Evolutionary conservation across 2,113 vertebrate species (phyloP).

Genomic region (Oriolus oriolus): DNA sequence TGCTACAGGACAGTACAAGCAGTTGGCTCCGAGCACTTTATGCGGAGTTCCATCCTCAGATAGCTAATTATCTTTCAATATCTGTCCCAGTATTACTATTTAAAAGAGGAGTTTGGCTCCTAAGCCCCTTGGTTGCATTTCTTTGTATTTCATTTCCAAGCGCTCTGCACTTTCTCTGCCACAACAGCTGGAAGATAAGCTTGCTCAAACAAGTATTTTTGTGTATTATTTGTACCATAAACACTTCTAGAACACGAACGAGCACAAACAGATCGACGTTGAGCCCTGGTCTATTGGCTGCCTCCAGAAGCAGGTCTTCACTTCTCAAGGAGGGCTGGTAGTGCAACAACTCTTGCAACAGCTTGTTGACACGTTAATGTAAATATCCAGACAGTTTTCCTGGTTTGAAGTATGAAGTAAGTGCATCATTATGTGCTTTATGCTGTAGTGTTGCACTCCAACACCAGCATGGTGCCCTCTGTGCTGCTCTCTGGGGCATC

Average conservation of each 20-base stretch:
- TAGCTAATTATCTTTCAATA: not conserved
- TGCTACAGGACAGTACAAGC: not conserved
- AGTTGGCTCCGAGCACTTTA: not conserved
- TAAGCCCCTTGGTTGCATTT: not conserved
- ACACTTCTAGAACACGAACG: not conserved
- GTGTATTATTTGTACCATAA: not conserved
- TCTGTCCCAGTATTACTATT: not conserved
- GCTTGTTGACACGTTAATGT: not conserved
- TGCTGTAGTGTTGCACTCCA: not conserved
- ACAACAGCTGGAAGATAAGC: not conserved
- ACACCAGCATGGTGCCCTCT: not conserved
- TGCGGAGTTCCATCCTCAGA: not conserved
- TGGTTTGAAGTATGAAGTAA: not conserved
- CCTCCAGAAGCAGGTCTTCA: not conserved
- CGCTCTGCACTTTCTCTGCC: not conserved
- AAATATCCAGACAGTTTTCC: not conserved
- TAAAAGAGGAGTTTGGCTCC: not conserved
- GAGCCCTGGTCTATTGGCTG: not conserved
- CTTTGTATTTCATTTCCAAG: not conserved
- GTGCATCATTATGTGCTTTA: not conserved
- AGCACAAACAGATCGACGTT: not conserved
- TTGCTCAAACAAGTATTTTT: constrained; percentile 45
- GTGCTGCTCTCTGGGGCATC: not conserved
- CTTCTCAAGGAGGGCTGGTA: not conserved
- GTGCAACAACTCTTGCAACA: not conserved